phyloP scores from a whole-genome alignment of 2,797 vertebrate genomes.

The Hylomyscus alleni region DNA sequence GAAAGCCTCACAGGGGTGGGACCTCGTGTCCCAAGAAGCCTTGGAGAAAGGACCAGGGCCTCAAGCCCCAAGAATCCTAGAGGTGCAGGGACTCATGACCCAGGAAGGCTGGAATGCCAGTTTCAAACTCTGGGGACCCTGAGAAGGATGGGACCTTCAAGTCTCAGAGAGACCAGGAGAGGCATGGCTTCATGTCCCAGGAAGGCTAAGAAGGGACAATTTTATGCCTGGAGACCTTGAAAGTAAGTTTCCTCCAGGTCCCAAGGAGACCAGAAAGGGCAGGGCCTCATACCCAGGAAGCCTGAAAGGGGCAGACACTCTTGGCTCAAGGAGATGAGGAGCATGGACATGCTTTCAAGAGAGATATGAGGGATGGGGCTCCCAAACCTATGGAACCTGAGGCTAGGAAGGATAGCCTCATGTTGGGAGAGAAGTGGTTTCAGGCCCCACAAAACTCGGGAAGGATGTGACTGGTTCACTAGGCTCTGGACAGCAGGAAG shows the following conservation, averaged over 20 bases:
- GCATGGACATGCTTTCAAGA: no score
- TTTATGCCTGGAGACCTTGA: not conserved
- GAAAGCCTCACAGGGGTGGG: not conserved
- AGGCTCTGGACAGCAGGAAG: no score
- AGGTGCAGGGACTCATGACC: not conserved
- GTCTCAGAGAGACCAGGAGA: not conserved
- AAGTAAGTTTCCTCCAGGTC: not conserved
- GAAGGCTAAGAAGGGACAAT: not conserved
- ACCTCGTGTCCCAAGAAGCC: not conserved
- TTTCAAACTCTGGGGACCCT: not conserved
- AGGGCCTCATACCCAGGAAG: not conserved
- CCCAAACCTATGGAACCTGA: not conserved
- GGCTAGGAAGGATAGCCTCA: not conserved
- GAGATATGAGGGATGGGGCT: not conserved
- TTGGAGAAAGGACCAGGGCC: fast-evolving
- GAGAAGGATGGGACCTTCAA: not conserved
- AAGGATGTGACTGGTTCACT: not conserved
- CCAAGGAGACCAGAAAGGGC: not conserved
- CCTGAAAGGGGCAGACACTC: not conserved
- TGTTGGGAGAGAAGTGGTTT: no score
- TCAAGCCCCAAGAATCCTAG: not conserved
- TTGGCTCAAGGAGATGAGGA: no score
- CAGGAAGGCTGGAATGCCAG: not conserved
- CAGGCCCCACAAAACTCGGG: not conserved
- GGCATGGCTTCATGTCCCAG: not conserved